Conservation (phyloP, 2,888 invertebrate species). For the Acanthosepion pharaonis region DNA sequence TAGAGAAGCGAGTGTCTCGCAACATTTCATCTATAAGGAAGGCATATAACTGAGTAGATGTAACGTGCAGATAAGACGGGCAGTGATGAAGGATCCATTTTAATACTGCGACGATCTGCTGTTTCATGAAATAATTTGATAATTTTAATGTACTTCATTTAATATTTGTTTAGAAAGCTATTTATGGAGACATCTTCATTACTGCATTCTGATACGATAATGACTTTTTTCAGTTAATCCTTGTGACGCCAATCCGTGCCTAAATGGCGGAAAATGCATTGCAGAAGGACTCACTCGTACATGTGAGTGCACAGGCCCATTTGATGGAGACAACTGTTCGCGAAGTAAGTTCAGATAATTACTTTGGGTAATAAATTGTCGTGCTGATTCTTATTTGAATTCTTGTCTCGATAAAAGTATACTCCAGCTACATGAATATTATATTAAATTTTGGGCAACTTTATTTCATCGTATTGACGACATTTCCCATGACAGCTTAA, state of each 20-base stretch:
- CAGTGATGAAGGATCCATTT: too few species aligned
- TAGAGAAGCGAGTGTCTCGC: too few species aligned
- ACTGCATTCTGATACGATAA: background rate
- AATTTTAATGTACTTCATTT: too few species aligned
- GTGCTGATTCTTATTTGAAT: accelerated
- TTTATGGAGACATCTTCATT: too few species aligned
- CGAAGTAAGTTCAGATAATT: background rate
- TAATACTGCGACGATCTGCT: too few species aligned
- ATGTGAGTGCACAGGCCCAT: background rate
- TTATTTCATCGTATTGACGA: too few species aligned
- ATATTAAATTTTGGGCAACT: background rate
- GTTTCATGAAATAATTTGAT: too few species aligned
- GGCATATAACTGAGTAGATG: too few species aligned
- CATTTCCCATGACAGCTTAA: too few species aligned
- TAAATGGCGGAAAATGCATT: background rate
- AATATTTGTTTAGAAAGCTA: too few species aligned
- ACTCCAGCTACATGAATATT: background rate
- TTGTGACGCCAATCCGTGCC: background rate
- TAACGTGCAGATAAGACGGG: too few species aligned
- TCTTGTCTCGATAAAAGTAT: background rate
- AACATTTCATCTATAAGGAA: too few species aligned
- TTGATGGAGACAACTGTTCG: background rate
- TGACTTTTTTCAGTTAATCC: background rate
- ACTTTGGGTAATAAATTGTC: background rate
- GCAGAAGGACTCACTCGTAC: background rate